A percentile compares a stretch with the other conserved stretches of the same genome.
Evolutionary conservation across 2,797 vertebrate species (phyloP).

Genomic region (Enteromius viviparus): DNA sequence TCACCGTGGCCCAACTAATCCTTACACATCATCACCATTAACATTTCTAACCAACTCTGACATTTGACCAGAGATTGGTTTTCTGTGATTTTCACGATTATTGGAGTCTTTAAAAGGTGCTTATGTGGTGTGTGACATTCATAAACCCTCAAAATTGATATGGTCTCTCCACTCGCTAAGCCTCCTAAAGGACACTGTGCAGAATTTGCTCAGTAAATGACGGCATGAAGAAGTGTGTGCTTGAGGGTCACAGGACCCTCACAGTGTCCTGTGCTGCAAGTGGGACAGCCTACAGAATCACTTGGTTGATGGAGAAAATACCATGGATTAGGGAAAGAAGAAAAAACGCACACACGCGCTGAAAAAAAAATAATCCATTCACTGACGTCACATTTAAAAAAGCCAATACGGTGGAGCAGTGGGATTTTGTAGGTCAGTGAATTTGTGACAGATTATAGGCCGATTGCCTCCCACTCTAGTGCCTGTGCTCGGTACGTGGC

Average conservation of each 20-base stretch:
- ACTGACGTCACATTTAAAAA: slow-evolving; percentile 65
- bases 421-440: slow-evolving; percentile 63
- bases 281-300: slow-evolving; percentile 49
- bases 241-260: slow-evolving; percentile 35
- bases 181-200: background rate
- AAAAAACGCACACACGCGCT: slow-evolving; percentile 52
- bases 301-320: slow-evolving; percentile 66
- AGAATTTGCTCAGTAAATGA: slow-evolving; percentile 7
- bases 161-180: slow-evolving; percentile 11
- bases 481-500: slow-evolving; percentile 31
- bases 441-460: slow-evolving; percentile 59
- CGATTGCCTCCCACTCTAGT: slow-evolving; percentile 48
- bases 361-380: slow-evolving; percentile 69
- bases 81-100: slow-evolving; percentile 21
- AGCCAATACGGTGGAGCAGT: slow-evolving; percentile 53
- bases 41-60: slow-evolving; percentile 18
- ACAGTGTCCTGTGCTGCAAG: slow-evolving; percentile 30
- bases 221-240: slow-evolving; percentile 3
- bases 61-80: slow-evolving; percentile 14
- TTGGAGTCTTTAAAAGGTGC: slow-evolving; percentile 15
- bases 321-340: slow-evolving; percentile 70
- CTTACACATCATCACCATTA: slow-evolving; percentile 28
- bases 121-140: background rate
- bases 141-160: slow-evolving; percentile 12
- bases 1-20: slow-evolving; percentile 33